These are phyloP conservation scores for Drosophila kokeensis DNA, from an alignment of 2,888 invertebrate genomes.

Conservation along the genomic window DNA sequence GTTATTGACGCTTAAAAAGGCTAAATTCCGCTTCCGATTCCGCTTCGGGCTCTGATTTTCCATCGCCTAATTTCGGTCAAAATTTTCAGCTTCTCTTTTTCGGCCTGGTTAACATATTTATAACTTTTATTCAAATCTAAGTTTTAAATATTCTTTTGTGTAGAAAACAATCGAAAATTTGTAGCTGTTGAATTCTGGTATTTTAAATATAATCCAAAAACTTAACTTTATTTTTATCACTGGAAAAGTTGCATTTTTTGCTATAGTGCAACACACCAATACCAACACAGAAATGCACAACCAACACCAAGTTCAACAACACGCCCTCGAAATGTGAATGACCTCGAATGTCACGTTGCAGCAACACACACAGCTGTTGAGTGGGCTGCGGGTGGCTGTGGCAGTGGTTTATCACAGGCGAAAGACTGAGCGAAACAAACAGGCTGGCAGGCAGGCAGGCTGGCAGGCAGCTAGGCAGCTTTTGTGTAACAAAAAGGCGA, in stretches of 20 bases:
- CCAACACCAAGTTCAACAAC: conserved; percentile 83
- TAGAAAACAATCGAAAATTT: not conserved
- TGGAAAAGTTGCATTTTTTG: not conserved
- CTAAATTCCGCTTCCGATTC: too few relatives aligned
- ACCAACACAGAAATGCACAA: conserved; percentile 11
- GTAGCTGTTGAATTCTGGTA: not conserved
- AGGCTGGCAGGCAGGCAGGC: conserved; percentile 45
- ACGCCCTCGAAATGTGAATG: conserved; percentile 84
- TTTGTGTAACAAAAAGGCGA: conserved; percentile 69
- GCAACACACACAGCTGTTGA: conserved; percentile 18
- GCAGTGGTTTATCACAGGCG: conserved; percentile 61
- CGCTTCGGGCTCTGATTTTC: too few relatives aligned
- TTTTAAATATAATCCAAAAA: not conserved
- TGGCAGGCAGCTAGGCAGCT: conserved; percentile 15
- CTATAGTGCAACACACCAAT: conserved; percentile 24
- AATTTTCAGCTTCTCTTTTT: too few relatives aligned
- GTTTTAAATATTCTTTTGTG: not conserved
- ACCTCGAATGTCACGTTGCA: conserved; percentile 83
- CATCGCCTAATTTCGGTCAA: too few relatives aligned
- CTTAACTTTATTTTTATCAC: not conserved
- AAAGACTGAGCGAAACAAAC: conserved; percentile 49
- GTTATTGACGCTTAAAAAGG: too few relatives aligned
- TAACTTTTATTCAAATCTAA: not conserved
- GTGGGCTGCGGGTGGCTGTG: conserved; percentile 17
- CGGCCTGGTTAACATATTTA: too few relatives aligned